Evolutionary conservation across 2,797 vertebrate genomes (phyloP), one percentile per base, ranked within the genome.

Genomic region (Anabacerthia variegaticeps): DNA sequence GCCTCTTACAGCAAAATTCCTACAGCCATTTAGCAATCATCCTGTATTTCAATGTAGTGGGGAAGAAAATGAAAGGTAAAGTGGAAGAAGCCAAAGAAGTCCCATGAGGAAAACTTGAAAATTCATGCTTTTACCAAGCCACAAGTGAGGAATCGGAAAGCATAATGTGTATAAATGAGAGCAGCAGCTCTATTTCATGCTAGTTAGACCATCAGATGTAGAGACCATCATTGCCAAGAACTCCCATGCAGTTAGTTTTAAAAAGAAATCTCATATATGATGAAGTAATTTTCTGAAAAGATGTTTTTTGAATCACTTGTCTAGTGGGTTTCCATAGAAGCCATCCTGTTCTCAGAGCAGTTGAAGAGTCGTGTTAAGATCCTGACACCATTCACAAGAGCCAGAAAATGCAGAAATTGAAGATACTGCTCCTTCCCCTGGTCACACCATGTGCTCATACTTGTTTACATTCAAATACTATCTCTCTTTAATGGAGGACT

Each of bases 101-200:
- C 92, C 86, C 95, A 80, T 13, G 92, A 97, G 93, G 12, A 62
- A 91, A 91, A 87, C 89, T 79, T 80, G 93, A 92, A 96, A 96
- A 97, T 94, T 94, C 91, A 89, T 88, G 75, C 72, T 92, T 96
- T 96, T 95, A 83, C 94, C 86, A 92, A 93, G 85, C 44, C 89
- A 80, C 92, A 89, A 96, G 78, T 83, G 75, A 96, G 88, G 93
- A 97, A 96, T 68, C 89, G 92, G 91, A 91, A 65, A 95, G 89
- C 0, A 2, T 92, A 97, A 96, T 80, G 86, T 94, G 95, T 88
- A 96, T 92, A 96, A 96, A 95, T 80, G 93, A 95, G 89, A 91
- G 84, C 75, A 93, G 93, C 93, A 93, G 95, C 65, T 96, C 92
- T 96, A 96, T 97, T 96, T 97, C 94, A 96, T 96, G 95, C 93